A percentile compares a stretch with the other conserved stretches of the same genome.
Conservation (phyloP, 1,140 invertebrate species). For the Adoxophyes honmai region DNA sequence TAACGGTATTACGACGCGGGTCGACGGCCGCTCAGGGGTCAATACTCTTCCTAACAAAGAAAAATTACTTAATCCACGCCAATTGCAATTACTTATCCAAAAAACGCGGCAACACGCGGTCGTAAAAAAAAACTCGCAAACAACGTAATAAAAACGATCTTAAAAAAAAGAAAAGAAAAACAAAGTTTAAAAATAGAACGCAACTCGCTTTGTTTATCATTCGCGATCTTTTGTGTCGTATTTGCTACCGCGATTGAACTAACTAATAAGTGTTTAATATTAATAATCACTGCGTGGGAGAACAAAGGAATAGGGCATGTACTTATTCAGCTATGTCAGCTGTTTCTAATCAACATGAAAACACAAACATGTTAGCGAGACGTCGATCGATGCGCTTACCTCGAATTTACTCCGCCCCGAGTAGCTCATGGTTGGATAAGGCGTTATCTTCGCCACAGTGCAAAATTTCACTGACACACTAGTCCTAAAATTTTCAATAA, state of each 20-base stretch:
- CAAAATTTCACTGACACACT: conserved; percentile 38
- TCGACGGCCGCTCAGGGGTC: conserved; percentile 2
- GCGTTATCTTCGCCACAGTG: conserved; percentile 70
- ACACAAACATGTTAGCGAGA: conserved; percentile 60
- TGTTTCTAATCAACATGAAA: conserved; percentile 64
- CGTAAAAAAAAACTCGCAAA: neutral
- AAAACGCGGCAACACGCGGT: neutral
- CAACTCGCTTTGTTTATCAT: conserved; percentile 11
- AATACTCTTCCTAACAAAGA: conserved; percentile 1
- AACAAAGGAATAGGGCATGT: conserved; percentile 39
- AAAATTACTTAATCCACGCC: conserved; percentile 1
- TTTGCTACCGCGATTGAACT: neutral
- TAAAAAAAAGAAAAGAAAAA: conserved; percentile 19
- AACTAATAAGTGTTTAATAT: neutral
- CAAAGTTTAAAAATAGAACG: conserved; percentile 18
- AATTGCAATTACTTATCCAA: neutral
- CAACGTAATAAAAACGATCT: conserved; percentile 8
- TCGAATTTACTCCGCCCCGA: conserved; percentile 79
- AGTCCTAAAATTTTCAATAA: conserved; percentile 32
- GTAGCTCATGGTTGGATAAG: conserved; percentile 74
- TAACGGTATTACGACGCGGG: conserved; percentile 8
- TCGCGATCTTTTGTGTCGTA: conserved; percentile 11
- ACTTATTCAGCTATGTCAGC: conserved; percentile 54
- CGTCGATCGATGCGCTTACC: conserved; percentile 63
- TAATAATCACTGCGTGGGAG: conserved; percentile 13